A percentile compares a stretch with the other conserved stretches of the same genome.
Conservation (phyloP, 2,888 invertebrate genomes). For the Standfussiana lucernea region DNA sequence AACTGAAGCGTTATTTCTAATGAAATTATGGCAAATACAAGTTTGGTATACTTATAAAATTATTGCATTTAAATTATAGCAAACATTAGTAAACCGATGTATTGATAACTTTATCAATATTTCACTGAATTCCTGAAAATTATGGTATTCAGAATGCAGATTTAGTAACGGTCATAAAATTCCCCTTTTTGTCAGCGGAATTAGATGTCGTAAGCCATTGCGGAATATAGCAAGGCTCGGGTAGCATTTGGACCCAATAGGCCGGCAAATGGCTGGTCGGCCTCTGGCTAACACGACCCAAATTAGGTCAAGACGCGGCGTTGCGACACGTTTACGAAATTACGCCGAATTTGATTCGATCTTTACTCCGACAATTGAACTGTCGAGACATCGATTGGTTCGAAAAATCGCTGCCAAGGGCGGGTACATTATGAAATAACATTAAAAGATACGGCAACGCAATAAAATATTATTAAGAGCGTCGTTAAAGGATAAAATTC, state of each 20-base stretch:
- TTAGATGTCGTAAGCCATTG: slow-evolving; percentile 78
- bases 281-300: slow-evolving; percentile 74
- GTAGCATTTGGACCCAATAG: slow-evolving; percentile 82
- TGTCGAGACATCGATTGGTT: slow-evolving; percentile 42
- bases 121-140: slow-evolving; percentile 44
- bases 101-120: slow-evolving; percentile 23
- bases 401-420: slow-evolving; percentile 45
- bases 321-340: slow-evolving; percentile 76
- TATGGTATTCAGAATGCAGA: slow-evolving; percentile 61
- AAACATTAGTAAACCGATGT: slow-evolving; percentile 44
- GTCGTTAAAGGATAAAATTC: slow-evolving; percentile 77
- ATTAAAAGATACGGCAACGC: slow-evolving; percentile 66
- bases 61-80: too few species aligned
- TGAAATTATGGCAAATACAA: too few species aligned
- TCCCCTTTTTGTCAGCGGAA: slow-evolving; percentile 77
- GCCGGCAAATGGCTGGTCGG: slow-evolving; percentile 77
- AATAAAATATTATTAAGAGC: slow-evolving; percentile 70
- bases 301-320: slow-evolving; percentile 83
- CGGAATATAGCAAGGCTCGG: slow-evolving; percentile 69
- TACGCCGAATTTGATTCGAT: slow-evolving; percentile 76
- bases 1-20: too few species aligned
- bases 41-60: too few species aligned
- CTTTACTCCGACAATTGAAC: slow-evolving; percentile 65
- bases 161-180: slow-evolving; percentile 72
- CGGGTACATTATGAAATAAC: slow-evolving; percentile 58